Evolutionary conservation across 2,888 invertebrate species (phyloP), one percentile per base, ranked within the genome.

Genomic region (Tupiocoris notatus): DNA sequence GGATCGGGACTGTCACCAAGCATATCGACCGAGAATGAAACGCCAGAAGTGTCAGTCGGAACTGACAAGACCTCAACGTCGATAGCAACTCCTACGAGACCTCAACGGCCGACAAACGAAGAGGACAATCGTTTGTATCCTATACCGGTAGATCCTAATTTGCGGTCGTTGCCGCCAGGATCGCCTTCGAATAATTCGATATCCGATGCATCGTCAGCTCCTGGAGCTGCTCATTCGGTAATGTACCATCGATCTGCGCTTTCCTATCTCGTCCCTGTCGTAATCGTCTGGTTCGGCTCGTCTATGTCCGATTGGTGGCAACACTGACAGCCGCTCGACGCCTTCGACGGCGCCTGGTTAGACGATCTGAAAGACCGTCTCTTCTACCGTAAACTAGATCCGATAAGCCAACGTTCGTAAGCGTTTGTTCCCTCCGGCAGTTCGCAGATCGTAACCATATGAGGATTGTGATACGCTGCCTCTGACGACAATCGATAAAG

Each of bases 221-320:
- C 75, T 7, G 57, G 75, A 1, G 61, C 65, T 3, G 25, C 18
- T 18, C n/a, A 22, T 6, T 59, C 24, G 23, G 67, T 77, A 21
- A 63, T 77, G 18, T 74, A 76, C 3, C 77, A 78, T 62, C 23
- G 63, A 65, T 91, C 91, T 23, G 84, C 94, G 66, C 86, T 91
- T 81, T 88, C 91, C 65, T 93, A 93, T 85, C 87, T 94, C 79
- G 85, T 94, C 83, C 93, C 94, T 1, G 90, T 94, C 59, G 91
- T 92, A 81, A 89, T 94, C 84, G 91, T 92, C 82, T 94, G 93
- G 93, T 91, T 94, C 85, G 93, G 92, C 77, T 90, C 91, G 79
- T 90, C 92, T 82, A 89, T 93, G 84, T 89, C 90, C 82, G 92
- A 93, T 84, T 88, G 92, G 86, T 91, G 93, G 88, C 80, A 39